Evolutionary conservation across 92 coral and sea anemone species (phyloP).

Genomic region (Palythoa caribaeorum): DNA sequence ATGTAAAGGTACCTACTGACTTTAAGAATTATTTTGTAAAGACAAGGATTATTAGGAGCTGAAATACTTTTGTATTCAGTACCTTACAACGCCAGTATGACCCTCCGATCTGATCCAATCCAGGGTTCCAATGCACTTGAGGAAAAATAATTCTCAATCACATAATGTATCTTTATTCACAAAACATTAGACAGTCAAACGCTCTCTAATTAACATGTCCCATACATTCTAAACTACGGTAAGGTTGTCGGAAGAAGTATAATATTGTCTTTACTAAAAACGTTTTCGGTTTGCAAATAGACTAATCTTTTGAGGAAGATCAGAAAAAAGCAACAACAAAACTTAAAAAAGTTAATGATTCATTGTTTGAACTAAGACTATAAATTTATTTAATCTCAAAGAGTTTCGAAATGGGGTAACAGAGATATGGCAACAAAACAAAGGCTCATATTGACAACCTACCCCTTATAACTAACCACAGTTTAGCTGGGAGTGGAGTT

Average conservation of each 20-base stretch:
- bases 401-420: too few species aligned
- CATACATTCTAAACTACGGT: too few species aligned
- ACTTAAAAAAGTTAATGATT: background rate
- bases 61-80: slow-evolving; percentile 5
- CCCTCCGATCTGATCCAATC: slow-evolving; percentile 99
- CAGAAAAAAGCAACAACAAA: background rate
- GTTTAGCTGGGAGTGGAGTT: too few species aligned
- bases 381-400: background rate
- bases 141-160: background rate
- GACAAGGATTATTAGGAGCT: background rate
- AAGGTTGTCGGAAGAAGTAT: too few species aligned
- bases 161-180: background rate
- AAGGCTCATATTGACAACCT: too few species aligned
- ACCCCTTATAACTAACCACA: too few species aligned
- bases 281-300: background rate
- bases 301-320: background rate
- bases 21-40: too few species aligned
- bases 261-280: background rate
- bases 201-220: too few species aligned
- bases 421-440: too few species aligned
- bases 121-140: slow-evolving; percentile 93
- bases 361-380: background rate
- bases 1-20: too few species aligned
- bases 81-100: slow-evolving; percentile 99
- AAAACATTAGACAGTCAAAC: too few species aligned